Percentiles rank a stretch among this genome's conserved stretches.
phyloP scores from a whole-genome alignment of 2,888 invertebrate species.

The Hirudinaria manillensis region DNA sequence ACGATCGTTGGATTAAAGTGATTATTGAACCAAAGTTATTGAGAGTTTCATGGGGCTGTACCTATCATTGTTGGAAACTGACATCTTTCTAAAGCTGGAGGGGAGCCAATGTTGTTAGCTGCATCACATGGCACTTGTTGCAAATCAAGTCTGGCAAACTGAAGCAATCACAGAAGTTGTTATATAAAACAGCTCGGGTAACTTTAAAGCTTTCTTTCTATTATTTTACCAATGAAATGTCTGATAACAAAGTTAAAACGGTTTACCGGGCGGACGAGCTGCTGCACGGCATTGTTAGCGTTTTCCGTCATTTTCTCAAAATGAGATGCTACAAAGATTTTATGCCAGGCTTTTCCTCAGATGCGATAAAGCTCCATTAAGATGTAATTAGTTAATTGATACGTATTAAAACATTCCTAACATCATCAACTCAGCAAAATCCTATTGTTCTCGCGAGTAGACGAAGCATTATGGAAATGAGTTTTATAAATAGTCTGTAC shows the following conservation, averaged over 20 bases:
- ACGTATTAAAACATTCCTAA: no score
- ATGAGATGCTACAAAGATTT: not conserved
- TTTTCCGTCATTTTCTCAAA: constrained; percentile 19
- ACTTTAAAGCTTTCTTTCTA: not conserved
- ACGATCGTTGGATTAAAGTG: no score
- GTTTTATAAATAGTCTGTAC: no score
- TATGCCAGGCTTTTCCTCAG: no score
- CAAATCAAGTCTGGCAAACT: constrained; percentile 22
- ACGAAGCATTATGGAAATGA: no score
- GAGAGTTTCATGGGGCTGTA: not conserved
- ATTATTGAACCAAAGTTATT: no score
- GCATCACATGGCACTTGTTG: constrained; percentile 8
- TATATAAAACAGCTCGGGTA: not conserved
- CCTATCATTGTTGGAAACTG: constrained; percentile 5
- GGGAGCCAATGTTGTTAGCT: not conserved
- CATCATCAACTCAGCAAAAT: no score
- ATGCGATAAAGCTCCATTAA: no score
- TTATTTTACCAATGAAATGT: not conserved
- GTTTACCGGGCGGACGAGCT: constrained; percentile 18
- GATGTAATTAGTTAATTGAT: no score
- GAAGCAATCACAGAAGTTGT: not conserved
- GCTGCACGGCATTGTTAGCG: not conserved
- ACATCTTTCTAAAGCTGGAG: constrained; percentile 2
- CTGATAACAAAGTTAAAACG: not conserved
- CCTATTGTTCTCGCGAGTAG: no score